Percentiles rank a stretch among this genome's conserved stretches.
Conservation (phyloP, 2,113 vertebrate species). For the Saguinus midas region DNA sequence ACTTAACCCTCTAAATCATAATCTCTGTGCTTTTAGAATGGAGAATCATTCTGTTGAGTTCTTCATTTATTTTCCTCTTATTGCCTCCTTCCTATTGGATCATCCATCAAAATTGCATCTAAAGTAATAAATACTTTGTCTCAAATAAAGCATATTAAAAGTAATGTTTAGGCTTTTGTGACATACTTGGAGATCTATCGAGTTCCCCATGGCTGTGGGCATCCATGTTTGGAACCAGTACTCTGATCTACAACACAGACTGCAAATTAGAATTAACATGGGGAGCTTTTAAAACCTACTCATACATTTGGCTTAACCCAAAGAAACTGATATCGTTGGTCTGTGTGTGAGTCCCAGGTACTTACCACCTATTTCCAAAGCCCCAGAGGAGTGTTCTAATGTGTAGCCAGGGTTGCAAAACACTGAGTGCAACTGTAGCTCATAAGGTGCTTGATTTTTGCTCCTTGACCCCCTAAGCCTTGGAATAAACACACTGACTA, state of each 20-base stretch:
- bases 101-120: neutral
- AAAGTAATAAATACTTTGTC: neutral
- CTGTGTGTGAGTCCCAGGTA: neutral
- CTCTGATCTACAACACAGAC: neutral
- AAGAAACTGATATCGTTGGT: neutral
- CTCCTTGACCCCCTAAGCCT: slow-evolving; percentile 19
- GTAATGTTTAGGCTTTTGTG: neutral
- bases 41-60: neutral
- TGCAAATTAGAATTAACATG: neutral
- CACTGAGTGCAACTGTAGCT: neutral
- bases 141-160: neutral
- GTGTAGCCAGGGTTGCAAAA: neutral
- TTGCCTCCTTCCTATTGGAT: neutral
- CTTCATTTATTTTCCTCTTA: neutral
- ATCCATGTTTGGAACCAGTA: neutral
- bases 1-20: neutral
- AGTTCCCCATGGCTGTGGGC: neutral
- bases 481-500: neutral
- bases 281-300: neutral
- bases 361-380: neutral
- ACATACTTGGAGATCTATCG: neutral
- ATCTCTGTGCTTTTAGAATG: neutral
- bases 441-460: neutral
- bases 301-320: neutral
- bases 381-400: neutral